Percentiles rank a stretch among this genome's conserved stretches.
phyloP scores from a whole-genome alignment of 2,888 invertebrate genomes.

The Drosophila maculinotata region DNA sequence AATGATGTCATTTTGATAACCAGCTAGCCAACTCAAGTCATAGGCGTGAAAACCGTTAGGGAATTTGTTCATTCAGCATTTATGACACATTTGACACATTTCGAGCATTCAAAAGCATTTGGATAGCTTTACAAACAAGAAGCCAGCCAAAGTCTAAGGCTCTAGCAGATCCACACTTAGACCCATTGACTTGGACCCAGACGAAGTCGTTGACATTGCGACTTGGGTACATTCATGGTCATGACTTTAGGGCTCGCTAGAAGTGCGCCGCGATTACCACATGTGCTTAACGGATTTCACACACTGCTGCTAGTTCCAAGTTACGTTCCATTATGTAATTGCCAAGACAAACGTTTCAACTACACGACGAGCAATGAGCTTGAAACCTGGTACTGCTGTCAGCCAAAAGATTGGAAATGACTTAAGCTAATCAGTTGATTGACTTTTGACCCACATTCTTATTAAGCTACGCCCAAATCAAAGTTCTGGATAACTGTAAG shows the following conservation, averaged over 20 bases:
- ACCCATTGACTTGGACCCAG: not conserved
- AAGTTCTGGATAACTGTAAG: slow-evolving; percentile 55
- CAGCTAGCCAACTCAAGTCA: not conserved
- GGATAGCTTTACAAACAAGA: slow-evolving; percentile 18
- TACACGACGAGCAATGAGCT: slow-evolving; percentile 48
- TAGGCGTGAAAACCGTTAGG: slow-evolving; percentile 62
- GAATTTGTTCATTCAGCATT: slow-evolving; percentile 24
- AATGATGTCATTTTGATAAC: slow-evolving; percentile 50
- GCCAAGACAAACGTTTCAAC: slow-evolving; percentile 29
- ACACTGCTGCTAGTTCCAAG: slow-evolving; percentile 47
- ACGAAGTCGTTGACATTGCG: slow-evolving; percentile 50
- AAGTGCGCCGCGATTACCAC: slow-evolving; percentile 38
- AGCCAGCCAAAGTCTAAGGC: slow-evolving; percentile 15
- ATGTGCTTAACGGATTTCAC: slow-evolving; percentile 72
- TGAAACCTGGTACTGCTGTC: slow-evolving; percentile 24
- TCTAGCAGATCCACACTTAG: slow-evolving; percentile 1
- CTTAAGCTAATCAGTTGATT: slow-evolving; percentile 17
- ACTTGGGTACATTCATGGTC: slow-evolving; percentile 25
- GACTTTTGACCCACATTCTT: slow-evolving; percentile 42
- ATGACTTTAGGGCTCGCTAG: slow-evolving; percentile 45
- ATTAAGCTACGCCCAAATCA: not conserved
- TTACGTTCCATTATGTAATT: slow-evolving; percentile 63
- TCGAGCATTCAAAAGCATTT: slow-evolving; percentile 14
- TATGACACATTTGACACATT: slow-evolving; percentile 49
- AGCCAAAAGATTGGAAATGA: not conserved